Conservation (phyloP, 2,113 vertebrate species). For the Oncorhynchus nerka region DNA sequence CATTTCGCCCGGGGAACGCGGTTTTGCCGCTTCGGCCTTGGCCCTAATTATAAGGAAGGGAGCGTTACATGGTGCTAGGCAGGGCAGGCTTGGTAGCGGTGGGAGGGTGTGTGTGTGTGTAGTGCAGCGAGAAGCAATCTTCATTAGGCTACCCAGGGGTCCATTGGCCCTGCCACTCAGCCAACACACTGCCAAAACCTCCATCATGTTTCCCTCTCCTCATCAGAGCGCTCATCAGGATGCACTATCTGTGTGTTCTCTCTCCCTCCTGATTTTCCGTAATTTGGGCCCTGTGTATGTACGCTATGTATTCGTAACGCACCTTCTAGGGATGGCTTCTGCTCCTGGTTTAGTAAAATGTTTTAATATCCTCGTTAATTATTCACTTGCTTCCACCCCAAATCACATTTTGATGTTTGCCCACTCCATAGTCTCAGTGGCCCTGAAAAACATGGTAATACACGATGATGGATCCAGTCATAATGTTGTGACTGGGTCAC, state of each 20-base stretch:
- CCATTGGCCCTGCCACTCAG: constrained; percentile 16
- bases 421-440: constrained; percentile 29
- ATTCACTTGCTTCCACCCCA: too few relatives aligned
- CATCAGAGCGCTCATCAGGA: constrained; percentile 33
- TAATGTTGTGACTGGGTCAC: constrained; percentile 60
- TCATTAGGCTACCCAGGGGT: constrained; percentile 17
- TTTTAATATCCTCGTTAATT: too few relatives aligned
- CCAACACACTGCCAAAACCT: constrained; percentile 8
- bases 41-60: constrained; percentile 20
- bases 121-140: constrained; percentile 13
- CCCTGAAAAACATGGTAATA: constrained; percentile 47
- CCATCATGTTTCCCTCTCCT: constrained; percentile 19
- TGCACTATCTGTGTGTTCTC: constrained; percentile 7
- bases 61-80: background rate
- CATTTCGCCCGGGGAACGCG: background rate
- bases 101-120: background rate
- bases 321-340: too few relatives aligned
- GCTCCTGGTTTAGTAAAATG: too few relatives aligned
- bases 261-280: background rate
- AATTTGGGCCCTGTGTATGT: too few relatives aligned
- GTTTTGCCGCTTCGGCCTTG: constrained; percentile 5
- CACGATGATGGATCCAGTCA: constrained; percentile 64
- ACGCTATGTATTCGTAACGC: too few relatives aligned
- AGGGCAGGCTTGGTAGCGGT: background rate
- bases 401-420: too few relatives aligned